Base-by-base conservation (phyloP, 2,113 vertebrate species). In the Cygnus atratus region DNA sequence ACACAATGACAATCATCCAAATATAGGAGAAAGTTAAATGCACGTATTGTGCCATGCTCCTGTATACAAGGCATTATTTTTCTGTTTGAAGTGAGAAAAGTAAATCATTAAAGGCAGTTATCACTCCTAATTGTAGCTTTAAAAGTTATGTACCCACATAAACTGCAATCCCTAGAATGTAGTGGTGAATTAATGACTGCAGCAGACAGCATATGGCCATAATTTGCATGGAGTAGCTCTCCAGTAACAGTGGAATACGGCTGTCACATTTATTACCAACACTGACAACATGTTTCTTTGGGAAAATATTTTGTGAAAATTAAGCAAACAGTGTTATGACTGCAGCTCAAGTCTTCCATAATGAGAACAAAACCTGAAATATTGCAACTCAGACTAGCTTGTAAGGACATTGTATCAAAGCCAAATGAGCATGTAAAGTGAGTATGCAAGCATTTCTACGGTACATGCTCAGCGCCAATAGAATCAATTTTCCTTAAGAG, bases 281-380 rank as follows among this genome's bases (percentile, higher is more conserved):
- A 44, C 50, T 65, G 62, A 92, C 54, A 80, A 79, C 58, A 70
- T 11, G 6, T 48, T 80, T 55, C 75, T 85, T 66, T 44, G 35
- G 33, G 90, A 79, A 90, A 80, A 83, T 33, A 25, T 44, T 88
- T 44, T n/a, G 63, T 79, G 85, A 90, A 87, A 92, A 91, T 90
- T 54, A 92, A 54, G 67, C 58, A 88, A 90, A 44, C 65, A 88
- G 39, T 70, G 75, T 86, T 90, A 83, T 24, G 79, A 83, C 82
- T 86, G 50, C 74, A 68, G 55, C 68, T 87, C 33, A 28, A 61
- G 61, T 41, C 74, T 91, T 84, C 84, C 28, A 44, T 37, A 74
- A 75, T 4, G 41, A 75, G 37, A 63, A 84, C 7, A 84, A 87
- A 82, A 95, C 50, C 21, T 79, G 87, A 94, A 86, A 82, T 57